These are phyloP conservation scores for Holothuria scabra DNA, from an alignment of 53 echinoderm and acorn worm species.

Conservation along the genomic window DNA sequence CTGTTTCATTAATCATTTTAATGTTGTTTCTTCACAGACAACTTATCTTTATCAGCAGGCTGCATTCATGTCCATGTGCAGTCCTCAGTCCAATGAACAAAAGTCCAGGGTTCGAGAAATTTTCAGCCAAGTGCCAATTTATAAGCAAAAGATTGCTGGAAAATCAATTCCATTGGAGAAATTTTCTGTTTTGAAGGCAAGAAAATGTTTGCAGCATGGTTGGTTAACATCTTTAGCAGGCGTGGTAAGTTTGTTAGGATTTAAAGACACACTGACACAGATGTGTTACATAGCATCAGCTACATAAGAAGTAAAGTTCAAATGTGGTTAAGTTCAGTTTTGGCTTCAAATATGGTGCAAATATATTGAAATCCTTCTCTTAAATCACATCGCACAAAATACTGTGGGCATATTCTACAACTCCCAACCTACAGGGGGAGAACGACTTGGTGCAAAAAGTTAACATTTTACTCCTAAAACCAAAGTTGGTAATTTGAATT, in stretches of 20 bases:
- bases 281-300: too few species aligned
- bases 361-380: too few species aligned
- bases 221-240: conserved; percentile 80
- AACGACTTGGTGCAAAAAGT: too few species aligned
- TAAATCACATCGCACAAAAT: too few species aligned
- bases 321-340: too few species aligned
- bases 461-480: too few species aligned
- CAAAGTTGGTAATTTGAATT: too few species aligned
- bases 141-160: conserved; percentile 95
- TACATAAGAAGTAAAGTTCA: too few species aligned
- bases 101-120: conserved; percentile 68
- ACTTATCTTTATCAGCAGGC: conserved; percentile 94
- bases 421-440: too few species aligned
- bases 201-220: conserved; percentile 83
- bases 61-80: conserved; percentile 89
- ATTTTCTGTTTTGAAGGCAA: conserved; percentile 87
- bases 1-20: neutral
- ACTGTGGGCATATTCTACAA: too few species aligned
- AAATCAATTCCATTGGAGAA: conserved; percentile 97
- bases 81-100: conserved; percentile 56
- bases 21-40: conserved; percentile 50
- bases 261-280: too few species aligned
- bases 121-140: conserved; percentile 79
- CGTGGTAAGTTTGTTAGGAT: conserved; percentile 62
- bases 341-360: too few species aligned